Base-by-base conservation (phyloP, 2,888 invertebrate genomes). In the Apamea monoglypha region DNA sequence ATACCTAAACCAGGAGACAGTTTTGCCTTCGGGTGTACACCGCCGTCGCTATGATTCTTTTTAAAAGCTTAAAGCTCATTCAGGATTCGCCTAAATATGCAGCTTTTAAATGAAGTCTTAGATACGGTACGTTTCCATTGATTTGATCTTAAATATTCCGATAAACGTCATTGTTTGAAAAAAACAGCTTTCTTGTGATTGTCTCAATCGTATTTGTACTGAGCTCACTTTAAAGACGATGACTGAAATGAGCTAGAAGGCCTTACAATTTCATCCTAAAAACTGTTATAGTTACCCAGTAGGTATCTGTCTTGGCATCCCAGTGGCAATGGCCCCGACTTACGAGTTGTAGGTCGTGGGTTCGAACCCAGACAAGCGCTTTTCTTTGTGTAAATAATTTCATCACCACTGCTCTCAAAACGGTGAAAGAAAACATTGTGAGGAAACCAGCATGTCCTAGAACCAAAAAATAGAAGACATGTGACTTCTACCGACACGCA, bases 101-200 rank as follows among this genome's bases (percentile, higher is more conserved):
- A 95, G 96, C 95, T 96, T 96, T 96, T 96, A 96, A 96, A 96
- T 96, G 96, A 95, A 95, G 95, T 95, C 95, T 95, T 94, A 95
- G 93, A 93, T 86, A 85, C 64, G 71, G 88, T 44, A 61, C 74
- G 94, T 93, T 91, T 94, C 94, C 96, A 94, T 90, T 93, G 78
- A 36, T 32, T 29, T 36, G 12, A 36, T 61, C 2, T 4, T 25
- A n/a, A 59, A 29, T 5, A n/a, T 47, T 47, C 25, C 18, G 1
- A 18, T 8, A 18, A 32, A 44, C 10, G 29, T 29, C 12, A 18
- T 14, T 66, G 12, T 16, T 29, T 29, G 21, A 50, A 25, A 25
- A 50, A 1, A 12, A 68, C n/a, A 8, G 21, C 0, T 40, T 74
- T 32, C 25, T 16, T 2, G 12, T 0, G 16, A 53, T 53, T 32